These are phyloP conservation scores for Oryzias celebensis DNA, from an alignment of 2,113 vertebrate species.

Conservation along the genomic window DNA sequence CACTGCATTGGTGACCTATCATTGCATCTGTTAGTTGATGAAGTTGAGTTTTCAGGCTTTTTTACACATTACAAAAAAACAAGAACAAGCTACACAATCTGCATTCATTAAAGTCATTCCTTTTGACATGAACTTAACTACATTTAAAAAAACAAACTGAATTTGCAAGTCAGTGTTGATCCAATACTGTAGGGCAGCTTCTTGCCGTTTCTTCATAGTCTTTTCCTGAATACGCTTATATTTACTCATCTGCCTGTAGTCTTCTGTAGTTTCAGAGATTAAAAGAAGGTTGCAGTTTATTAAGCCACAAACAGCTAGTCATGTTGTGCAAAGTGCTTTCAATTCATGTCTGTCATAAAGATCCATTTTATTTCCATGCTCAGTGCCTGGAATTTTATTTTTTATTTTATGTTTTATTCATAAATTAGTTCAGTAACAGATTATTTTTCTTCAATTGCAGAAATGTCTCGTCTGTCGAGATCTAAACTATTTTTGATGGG, in stretches of 20 bases:
- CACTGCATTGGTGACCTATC: background rate
- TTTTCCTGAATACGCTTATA: background rate
- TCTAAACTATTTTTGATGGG: background rate
- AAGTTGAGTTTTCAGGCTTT: background rate
- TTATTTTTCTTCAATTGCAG: no score
- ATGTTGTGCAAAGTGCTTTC: background rate
- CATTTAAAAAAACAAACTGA: background rate
- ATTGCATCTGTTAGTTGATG: background rate
- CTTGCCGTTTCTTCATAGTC: background rate
- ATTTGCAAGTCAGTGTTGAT: conserved; percentile 13
- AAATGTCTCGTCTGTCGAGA: no score
- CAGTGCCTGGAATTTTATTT: conserved; percentile 44
- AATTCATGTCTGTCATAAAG: background rate
- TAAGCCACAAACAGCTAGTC: conserved; percentile 23
- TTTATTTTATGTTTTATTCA: conserved; percentile 15
- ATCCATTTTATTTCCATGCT: conserved; percentile 13
- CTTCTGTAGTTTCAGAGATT: conserved; percentile 8
- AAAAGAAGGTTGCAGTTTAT: background rate
- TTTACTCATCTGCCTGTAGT: background rate
- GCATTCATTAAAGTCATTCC: background rate
- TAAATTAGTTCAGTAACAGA: conserved; percentile 42
- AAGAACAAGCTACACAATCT: background rate
- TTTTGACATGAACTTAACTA: background rate
- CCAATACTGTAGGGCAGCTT: conserved; percentile 10
- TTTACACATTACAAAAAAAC: background rate